Percentiles rank a stretch among this genome's conserved stretches.
Evolutionary conservation across 2,797 vertebrate species (phyloP).

Genomic region (Picus viridis): DNA sequence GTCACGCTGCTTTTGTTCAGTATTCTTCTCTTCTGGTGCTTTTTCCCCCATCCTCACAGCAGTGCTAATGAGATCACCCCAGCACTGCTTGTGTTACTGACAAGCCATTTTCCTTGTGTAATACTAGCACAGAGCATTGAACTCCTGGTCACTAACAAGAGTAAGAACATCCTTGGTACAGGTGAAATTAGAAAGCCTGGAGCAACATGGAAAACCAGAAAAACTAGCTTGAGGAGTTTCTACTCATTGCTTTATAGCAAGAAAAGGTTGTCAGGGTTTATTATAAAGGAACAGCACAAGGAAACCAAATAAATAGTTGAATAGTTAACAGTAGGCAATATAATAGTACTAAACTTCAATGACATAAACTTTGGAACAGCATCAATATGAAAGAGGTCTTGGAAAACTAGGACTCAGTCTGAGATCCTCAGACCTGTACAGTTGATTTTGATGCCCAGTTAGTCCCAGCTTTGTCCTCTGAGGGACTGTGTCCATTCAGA

Average conservation of each 20-base stretch:
- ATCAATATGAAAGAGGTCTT: constrained; percentile 11
- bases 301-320: constrained; percentile 65
- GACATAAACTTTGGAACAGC: constrained; percentile 56
- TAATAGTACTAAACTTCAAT: constrained; percentile 48
- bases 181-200: neutral
- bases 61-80: neutral
- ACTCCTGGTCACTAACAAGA: neutral
- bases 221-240: constrained; percentile 5
- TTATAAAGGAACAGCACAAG: constrained; percentile 36
- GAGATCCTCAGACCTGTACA: constrained; percentile 5
- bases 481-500: neutral
- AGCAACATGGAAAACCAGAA: neutral
- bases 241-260: constrained; percentile 3
- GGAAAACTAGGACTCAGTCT: constrained; percentile 10
- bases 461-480: neutral
- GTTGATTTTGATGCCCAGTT: neutral
- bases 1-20: neutral
- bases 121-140: neutral
- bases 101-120: neutral
- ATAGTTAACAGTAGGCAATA: constrained; percentile 42
- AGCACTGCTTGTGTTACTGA: neutral
- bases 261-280: constrained; percentile 48
- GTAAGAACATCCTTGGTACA: neutral
- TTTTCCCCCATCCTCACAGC: neutral
- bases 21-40: neutral